Base-by-base conservation (phyloP, 2,888 invertebrate genomes). In the Cheilosia vulpina region DNA sequence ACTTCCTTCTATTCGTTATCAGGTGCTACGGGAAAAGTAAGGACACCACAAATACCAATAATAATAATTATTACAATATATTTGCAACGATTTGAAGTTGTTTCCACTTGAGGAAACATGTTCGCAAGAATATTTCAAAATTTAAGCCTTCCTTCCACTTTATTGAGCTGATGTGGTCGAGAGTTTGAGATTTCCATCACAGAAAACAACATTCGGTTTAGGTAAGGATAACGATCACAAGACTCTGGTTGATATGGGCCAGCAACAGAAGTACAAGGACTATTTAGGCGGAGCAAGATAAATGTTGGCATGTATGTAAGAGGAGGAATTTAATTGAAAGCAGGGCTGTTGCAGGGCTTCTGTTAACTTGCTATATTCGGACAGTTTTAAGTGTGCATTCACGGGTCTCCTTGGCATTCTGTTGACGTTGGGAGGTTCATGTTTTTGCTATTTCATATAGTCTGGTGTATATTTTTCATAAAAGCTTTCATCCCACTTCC, bases 31-130 rank as follows among this genome's bases (percentile, higher is more conserved):
- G 52, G 24, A 27, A 24, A 24, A 52, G 13, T 27, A 52, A 21
- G 15, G 15, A 15, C 21, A 24, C 52, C 52, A 15, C 34, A 53
- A 53, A 53, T 17, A 43, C 21, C 58, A 13, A 38, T 19, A 50
- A 38, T 19, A 50, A 47, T 52, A 73, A 65, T 73, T 45, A 57
- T 65, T 65, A 57, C 55, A 65, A 57, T 34, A 27, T n/a, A 63
- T 9, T 73, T n/a, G 31, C 24, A 19, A 50, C 50, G 71, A 71
- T 24, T 50, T 21, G 72, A 43, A 62, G 31, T 43, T 21, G 19
- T 41, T 72, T 72, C 21, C 72, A 72, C 72, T 62, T 43, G 62
- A 72, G 27, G 11, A 52, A 31, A n/a, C 45, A 17, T 34, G 31
- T 21, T 31, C 21, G 68, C 19, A 57, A 34, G 45, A 24, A 69